Base-by-base conservation (phyloP, 2,888 invertebrate genomes). In the Brachynemurus nebulosus region DNA sequence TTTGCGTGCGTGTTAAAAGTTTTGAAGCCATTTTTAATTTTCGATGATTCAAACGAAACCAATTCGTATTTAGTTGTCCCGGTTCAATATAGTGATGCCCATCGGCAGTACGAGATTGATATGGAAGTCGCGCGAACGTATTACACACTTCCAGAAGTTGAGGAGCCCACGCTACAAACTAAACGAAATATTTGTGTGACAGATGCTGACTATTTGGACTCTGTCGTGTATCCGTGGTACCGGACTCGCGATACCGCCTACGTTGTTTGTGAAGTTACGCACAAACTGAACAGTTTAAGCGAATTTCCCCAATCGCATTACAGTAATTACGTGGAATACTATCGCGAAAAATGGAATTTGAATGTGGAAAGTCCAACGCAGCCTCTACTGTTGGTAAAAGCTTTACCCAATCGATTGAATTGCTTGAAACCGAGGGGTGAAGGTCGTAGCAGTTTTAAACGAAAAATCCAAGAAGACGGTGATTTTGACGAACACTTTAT, bases 191-290 rank as follows among this genome's bases (percentile, higher is more conserved):
- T 77, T 39, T 48, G 57, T 0, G 77, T 85, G 8, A 66, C 66
- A 0, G 61, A 68, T 8, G 71, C 77, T 27, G 71, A 71, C 16
- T 90, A 82, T 59, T 66, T 76, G 20, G 70, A 82, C 52, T 73
- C 76, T 35, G 78, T 97, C 0, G 83, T 97, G 1, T 77, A 80
- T 47, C 93, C 95, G 0, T 90, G 86, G 77, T 96, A 96, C 60
- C 68, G 80, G 2, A 63, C 67, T 38, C 59, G 61, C 37, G 61
- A 56, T 30, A 51, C 68, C 64, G 54, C 63, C 17, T 85, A 84
- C 57, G 64, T 86, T 19, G 85, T 88, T 0, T 76, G 81, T 1
- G 68, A 74, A 54, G 75, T 89, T 5, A 71, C 78, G 34, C 66
- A 74, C 8, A 70, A 84, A 51, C 59, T 77, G 57, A 78, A 68